A percentile compares a stretch with the other conserved stretches of the same genome.
These are phyloP conservation scores for Falcunculus frontatus DNA, from an alignment of 2,113 vertebrate species.

Conservation along the genomic window DNA sequence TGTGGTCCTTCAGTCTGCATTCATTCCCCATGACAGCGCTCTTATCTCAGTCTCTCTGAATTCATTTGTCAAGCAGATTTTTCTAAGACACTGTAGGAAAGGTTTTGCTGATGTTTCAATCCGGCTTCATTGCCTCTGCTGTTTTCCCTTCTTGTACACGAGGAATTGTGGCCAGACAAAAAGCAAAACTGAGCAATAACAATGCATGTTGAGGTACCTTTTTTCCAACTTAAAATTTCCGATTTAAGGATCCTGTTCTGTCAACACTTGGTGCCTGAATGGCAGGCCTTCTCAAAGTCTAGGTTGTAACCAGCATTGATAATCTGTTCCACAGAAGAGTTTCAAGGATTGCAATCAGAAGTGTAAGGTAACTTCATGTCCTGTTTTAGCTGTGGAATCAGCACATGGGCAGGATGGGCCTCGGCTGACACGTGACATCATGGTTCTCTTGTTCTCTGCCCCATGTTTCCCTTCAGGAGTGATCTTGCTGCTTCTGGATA, in stretches of 20 bases:
- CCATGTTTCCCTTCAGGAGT: slow-evolving; percentile 77
- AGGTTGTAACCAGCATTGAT: neutral
- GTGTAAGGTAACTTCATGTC: neutral
- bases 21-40: neutral
- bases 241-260: neutral
- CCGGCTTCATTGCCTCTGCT: neutral
- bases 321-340: neutral
- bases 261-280: neutral
- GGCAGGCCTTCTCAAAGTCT: neutral
- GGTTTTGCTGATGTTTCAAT: neutral
- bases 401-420: neutral
- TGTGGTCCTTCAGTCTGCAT: neutral
- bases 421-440: neutral
- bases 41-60: neutral
- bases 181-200: neutral
- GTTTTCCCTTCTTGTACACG: neutral
- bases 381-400: neutral
- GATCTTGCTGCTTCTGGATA: slow-evolving; percentile 92
- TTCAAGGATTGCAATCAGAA: neutral
- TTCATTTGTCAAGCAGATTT: slow-evolving; percentile 15
- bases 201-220: neutral
- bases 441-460: neutral
- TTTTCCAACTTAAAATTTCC: neutral
- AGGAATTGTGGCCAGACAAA: neutral
- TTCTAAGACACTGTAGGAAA: neutral